Percentiles rank a stretch among this genome's conserved stretches.
phyloP scores from a whole-genome alignment of 2,113 vertebrate species.

The Kryptolebias marmoratus region DNA sequence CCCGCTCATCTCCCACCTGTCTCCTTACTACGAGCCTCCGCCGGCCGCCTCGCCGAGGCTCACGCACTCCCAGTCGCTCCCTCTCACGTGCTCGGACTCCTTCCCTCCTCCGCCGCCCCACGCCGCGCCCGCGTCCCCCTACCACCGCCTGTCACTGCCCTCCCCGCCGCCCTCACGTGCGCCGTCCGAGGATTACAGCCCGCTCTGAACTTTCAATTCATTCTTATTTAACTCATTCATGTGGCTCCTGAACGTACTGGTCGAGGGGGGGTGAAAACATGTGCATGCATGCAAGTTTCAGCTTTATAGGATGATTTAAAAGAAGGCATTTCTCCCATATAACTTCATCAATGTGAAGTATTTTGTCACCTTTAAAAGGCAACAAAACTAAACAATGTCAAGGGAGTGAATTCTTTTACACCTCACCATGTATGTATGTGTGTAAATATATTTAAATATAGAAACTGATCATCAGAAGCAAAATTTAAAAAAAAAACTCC shows the following conservation, averaged over 20 bases:
- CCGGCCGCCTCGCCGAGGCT: constrained; percentile 12
- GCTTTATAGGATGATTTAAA: no score
- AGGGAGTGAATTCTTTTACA: no score
- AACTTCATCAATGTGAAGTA: no score
- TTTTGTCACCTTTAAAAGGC: no score
- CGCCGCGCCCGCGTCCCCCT: constrained; percentile 32
- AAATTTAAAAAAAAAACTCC: background rate
- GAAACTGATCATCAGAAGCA: background rate
- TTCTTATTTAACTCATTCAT: no score
- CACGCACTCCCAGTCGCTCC: constrained; percentile 46
- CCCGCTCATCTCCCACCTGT: constrained; percentile 69
- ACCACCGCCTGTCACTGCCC: constrained; percentile 59
- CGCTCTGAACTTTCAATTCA: constrained; percentile 60
- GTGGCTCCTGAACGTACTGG: no score
- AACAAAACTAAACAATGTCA: no score
- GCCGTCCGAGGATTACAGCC: constrained; percentile 68
- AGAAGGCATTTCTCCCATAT: no score
- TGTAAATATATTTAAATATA: background rate
- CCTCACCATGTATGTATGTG: no score
- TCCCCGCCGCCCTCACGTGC: constrained; percentile 30
- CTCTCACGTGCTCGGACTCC: constrained; percentile 48
- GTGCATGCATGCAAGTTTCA: no score
- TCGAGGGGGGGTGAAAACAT: no score
- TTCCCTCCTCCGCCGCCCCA: constrained; percentile 52
- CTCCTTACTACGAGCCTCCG: constrained; percentile 66